Conservation (phyloP, 2,797 vertebrate species). For the Neomorphus geoffroyi region DNA sequence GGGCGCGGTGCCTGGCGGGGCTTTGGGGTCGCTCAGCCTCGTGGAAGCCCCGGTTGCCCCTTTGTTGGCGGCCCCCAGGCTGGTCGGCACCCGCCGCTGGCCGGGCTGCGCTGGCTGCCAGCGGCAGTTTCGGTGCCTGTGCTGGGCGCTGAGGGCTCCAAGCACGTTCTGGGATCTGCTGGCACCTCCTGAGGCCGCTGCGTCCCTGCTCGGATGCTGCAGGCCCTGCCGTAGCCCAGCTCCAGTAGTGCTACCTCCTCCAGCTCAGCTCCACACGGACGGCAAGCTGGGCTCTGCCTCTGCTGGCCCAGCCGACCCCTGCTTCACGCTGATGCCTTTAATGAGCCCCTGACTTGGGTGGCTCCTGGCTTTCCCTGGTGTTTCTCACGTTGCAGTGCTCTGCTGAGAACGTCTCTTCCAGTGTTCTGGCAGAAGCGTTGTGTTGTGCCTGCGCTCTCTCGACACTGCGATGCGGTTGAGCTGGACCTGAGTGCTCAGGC, state of each 20-base stretch:
- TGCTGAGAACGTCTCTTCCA: accelerated
- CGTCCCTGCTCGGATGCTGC: accelerated
- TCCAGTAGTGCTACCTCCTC: accelerated
- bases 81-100: too few relatives aligned
- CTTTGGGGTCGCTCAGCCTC: too few relatives aligned
- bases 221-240: accelerated
- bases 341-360: accelerated
- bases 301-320: too few relatives aligned
- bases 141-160: too few relatives aligned
- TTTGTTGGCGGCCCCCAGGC: too few relatives aligned
- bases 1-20: too few relatives aligned
- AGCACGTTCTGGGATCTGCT: accelerated
- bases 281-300: not conserved
- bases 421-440: not conserved
- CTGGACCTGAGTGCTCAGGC: not conserved
- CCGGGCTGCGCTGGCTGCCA: too few relatives aligned
- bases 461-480: accelerated
- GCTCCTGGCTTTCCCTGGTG: not conserved
- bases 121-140: too few relatives aligned
- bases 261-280: accelerated
- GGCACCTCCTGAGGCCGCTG: accelerated
- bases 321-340: accelerated
- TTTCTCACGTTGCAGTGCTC: not conserved
- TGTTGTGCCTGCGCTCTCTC: accelerated
- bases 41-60: too few relatives aligned